These are phyloP conservation scores for Microcebus griseorufus DNA, from an alignment of 2,113 vertebrate species.

Conservation along the genomic window DNA sequence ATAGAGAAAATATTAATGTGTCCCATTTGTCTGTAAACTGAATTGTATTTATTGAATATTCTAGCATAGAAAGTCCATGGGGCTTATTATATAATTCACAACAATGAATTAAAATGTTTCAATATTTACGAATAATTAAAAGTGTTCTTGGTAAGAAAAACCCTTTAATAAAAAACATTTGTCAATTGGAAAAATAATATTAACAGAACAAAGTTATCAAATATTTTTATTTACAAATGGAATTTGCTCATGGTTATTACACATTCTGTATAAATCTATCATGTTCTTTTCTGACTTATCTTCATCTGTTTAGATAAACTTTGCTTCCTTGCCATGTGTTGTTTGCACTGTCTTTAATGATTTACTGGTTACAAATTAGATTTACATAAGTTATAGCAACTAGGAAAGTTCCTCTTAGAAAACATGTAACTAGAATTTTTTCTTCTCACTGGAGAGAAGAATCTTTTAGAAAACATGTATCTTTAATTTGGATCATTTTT, in stretches of 20 bases:
- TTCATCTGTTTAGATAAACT: not conserved
- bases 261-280: not conserved
- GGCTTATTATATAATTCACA: not conserved
- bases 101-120: not conserved
- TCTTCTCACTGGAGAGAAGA: not conserved
- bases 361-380: not conserved
- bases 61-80: not conserved
- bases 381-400: too few species aligned
- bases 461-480: not conserved
- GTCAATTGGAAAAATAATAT: not conserved
- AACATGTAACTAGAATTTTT: too few species aligned
- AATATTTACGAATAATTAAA: conserved; percentile 12
- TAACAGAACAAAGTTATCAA: not conserved
- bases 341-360: not conserved
- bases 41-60: not conserved
- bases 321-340: not conserved
- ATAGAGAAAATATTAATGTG: not conserved
- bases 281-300: not conserved
- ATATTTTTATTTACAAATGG: not conserved
- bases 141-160: not conserved
- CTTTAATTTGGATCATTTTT: not conserved
- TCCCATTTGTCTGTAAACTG: not conserved
- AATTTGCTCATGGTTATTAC: not conserved
- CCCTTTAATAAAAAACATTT: not conserved
- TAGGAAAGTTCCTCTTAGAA: too few species aligned